phyloP scores from a whole-genome alignment of 1,140 invertebrate species.

The Palaemon carinicauda region DNA sequence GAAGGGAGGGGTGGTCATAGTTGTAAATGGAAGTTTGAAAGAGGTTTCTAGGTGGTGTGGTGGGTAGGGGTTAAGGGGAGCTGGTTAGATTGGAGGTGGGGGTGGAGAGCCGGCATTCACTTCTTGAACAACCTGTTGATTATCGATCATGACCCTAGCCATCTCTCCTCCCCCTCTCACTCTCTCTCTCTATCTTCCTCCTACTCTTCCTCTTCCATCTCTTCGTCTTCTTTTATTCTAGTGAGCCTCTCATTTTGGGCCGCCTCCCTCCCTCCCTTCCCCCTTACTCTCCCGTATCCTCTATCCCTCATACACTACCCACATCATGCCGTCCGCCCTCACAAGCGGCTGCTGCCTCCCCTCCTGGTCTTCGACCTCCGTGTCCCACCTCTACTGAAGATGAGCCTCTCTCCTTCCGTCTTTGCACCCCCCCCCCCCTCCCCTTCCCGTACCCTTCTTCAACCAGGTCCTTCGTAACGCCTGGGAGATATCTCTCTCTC shows the following conservation, averaged over 20 bases:
- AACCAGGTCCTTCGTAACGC: neutral
- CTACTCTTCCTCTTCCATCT: neutral
- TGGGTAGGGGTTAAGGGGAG: neutral
- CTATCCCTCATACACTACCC: neutral
- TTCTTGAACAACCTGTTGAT: slow-evolving; percentile 53
- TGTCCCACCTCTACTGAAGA: neutral
- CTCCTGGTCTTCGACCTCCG: neutral
- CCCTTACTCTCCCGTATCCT: neutral
- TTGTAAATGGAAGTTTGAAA: too few species aligned
- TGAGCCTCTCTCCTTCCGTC: neutral
- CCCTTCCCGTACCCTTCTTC: neutral
- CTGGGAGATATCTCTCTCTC: neutral
- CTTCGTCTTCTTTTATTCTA: neutral
- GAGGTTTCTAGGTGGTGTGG: neutral
- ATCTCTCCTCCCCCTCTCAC: neutral
- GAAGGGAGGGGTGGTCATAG: too few species aligned
- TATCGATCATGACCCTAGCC: slow-evolving; percentile 40
- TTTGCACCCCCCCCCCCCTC: neutral
- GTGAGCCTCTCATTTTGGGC: neutral
- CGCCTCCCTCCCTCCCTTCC: neutral
- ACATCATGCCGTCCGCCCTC: too few species aligned
- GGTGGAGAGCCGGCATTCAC: slow-evolving; percentile 11
- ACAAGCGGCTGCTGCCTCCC: neutral
- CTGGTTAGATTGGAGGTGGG: neutral
- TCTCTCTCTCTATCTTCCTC: neutral